Evolutionary conservation across 1,140 invertebrate genomes (phyloP).

Genomic region (Atta texana): DNA sequence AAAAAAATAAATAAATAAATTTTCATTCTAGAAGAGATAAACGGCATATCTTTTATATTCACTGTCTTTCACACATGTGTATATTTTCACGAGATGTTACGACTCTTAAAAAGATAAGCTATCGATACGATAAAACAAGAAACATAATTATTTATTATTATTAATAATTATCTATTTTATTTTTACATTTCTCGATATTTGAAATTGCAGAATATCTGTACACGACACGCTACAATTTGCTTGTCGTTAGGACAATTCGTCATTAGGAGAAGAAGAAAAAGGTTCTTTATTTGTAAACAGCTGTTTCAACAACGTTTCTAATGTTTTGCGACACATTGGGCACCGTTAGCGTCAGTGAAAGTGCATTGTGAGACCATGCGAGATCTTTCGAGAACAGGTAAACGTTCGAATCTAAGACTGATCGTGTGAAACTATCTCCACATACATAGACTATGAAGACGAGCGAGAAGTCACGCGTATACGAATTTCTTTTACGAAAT

Average conservation of each 20-base stretch:
- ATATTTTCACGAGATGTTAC: not conserved
- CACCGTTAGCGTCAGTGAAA: constrained; percentile 7
- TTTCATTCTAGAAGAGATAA: not conserved
- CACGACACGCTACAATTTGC: not conserved
- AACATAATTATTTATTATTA: not conserved
- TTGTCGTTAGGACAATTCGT: not conserved
- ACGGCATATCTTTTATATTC: not conserved
- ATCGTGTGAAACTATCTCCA: not conserved
- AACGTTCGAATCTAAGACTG: not conserved
- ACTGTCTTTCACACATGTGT: not conserved
- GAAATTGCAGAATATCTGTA: not conserved
- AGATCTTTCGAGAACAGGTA: not conserved
- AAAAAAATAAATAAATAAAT: not conserved
- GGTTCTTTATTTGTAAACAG: not conserved
- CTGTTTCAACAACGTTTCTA: constrained; percentile 7
- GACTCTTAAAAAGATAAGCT: not conserved
- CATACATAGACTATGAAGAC: not conserved
- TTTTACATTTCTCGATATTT: not conserved
- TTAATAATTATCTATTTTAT: not conserved
- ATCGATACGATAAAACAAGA: not conserved
- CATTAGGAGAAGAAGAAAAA: not conserved
- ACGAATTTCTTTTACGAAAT: not conserved
- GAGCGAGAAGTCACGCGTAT: not conserved
- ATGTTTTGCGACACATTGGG: not conserved
- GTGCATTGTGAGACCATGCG: not conserved